These are phyloP conservation scores for Nannobrachium achirus DNA, from an alignment of 2,113 vertebrate species.

Conservation along the genomic window DNA sequence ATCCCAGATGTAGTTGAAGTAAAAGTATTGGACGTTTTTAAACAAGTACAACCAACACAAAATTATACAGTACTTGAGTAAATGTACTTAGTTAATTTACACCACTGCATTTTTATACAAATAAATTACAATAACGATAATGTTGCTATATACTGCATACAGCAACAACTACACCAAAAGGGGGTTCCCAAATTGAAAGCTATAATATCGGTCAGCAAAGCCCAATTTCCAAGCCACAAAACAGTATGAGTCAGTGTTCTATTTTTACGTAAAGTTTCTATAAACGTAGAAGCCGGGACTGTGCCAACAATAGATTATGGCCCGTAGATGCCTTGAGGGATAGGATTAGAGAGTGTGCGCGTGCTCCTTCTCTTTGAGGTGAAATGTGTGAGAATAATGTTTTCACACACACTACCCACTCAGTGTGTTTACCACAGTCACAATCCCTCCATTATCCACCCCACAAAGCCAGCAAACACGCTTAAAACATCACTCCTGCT, in stretches of 20 bases:
- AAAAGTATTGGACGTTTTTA: too few species aligned
- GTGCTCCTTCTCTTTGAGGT: slow-evolving; percentile 3
- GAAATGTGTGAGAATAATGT: slow-evolving; percentile 17
- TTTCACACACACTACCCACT: slow-evolving; percentile 8
- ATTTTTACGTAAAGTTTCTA: background rate
- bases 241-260: background rate
- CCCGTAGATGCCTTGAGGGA: background rate
- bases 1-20: too few species aligned
- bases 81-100: too few species aligned
- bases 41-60: too few species aligned
- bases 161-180: too few species aligned
- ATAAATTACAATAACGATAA: too few species aligned
- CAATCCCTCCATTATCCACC: slow-evolving; percentile 12
- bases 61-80: too few species aligned
- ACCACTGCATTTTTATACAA: too few species aligned
- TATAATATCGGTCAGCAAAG: too few species aligned
- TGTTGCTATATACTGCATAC: too few species aligned
- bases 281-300: background rate
- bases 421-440: slow-evolving; percentile 7
- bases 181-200: too few species aligned
- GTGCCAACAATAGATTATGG: background rate
- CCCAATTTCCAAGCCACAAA: background rate
- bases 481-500: background rate
- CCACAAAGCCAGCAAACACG: background rate
- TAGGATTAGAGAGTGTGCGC: background rate